Conservation (phyloP, 1,140 invertebrate species). For the Ceratosolen solmsi region DNA sequence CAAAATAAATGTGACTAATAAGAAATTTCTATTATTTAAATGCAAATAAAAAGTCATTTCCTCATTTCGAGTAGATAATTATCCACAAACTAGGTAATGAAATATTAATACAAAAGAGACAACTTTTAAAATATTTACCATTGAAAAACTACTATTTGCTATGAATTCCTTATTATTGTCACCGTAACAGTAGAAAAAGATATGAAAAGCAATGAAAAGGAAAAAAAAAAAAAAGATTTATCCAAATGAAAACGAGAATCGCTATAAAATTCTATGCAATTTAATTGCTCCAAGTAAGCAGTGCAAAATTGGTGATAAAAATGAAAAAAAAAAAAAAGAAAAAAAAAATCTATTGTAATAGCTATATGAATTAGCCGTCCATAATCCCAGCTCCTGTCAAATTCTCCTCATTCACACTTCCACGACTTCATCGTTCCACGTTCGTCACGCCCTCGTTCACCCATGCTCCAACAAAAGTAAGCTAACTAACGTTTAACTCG, state of each 20-base stretch:
- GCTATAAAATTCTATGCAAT: background rate
- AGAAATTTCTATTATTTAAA: too few species aligned
- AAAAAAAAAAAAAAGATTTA: too few species aligned
- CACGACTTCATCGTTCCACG: slow-evolving; percentile 16
- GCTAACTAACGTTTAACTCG: background rate
- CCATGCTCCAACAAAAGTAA: background rate
- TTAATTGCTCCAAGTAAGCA: background rate
- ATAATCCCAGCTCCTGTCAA: background rate
- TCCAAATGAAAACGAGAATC: background rate
- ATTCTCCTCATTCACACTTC: slow-evolving; percentile 32
- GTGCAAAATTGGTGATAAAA: background rate
- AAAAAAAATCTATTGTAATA: background rate
- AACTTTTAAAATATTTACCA: background rate
- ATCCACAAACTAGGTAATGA: too few species aligned
- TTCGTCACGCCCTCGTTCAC: slow-evolving; percentile 33
- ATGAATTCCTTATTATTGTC: background rate
- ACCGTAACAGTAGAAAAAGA: too few species aligned
- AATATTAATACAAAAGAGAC: too few species aligned
- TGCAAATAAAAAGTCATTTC: too few species aligned
- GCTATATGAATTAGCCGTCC: background rate
- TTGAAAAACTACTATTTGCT: background rate
- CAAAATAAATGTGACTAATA: too few species aligned
- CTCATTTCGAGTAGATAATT: too few species aligned
- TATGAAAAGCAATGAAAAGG: too few species aligned
- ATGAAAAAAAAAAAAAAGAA: too few species aligned